Evolutionary conservation across 2,888 invertebrate genomes (phyloP), one percentile per base, ranked within the genome.

Genomic region (Ormyrus thymus): DNA sequence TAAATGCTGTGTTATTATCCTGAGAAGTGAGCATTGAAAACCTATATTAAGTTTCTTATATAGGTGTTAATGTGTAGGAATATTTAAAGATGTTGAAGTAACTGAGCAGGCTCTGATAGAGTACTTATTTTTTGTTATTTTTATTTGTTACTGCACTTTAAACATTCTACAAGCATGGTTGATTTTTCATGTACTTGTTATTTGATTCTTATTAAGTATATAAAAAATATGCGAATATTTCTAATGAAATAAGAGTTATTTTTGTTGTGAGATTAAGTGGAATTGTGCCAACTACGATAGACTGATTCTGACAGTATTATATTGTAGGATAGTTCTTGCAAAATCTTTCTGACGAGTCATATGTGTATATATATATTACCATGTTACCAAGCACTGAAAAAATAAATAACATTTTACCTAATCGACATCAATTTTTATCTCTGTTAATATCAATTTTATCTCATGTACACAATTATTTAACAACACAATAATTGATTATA

Each of bases 121-220:
- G 3, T 29, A 29, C 29, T 29, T 29, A 29, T 29, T 29, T 29
- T 29, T 29, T 29, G 84, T 72, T 84, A 85, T 68, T 84, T 84
- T 80, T 86, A 65, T 84, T 82, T 83, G 71, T 79, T 13, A 10
- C 10, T 65, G 10, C 7, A 50, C 55, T 69, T 58, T 46, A 58
- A 13, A 50, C 6, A 55, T 55, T 55, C 13, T 55, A 55, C 13
- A 55, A 29, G 29, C 29, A 29, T 29, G 29, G 29, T 29, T 29
- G 29, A 29, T 29, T 29, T 29, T 29, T 29, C 29, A 29, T 29
- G 29, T 29, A 29, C 29, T 29, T 29, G 29, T 29, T 29, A 29
- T 29, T 29, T 29, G 29, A 29, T 29, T 29, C 29, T 29, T 58
- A 58, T n/a, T 7, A 48, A n/a, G 55, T 68, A 48, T 56, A 58